Base-by-base conservation (phyloP, 1,140 invertebrate species). In the Atta cephalotes region DNA sequence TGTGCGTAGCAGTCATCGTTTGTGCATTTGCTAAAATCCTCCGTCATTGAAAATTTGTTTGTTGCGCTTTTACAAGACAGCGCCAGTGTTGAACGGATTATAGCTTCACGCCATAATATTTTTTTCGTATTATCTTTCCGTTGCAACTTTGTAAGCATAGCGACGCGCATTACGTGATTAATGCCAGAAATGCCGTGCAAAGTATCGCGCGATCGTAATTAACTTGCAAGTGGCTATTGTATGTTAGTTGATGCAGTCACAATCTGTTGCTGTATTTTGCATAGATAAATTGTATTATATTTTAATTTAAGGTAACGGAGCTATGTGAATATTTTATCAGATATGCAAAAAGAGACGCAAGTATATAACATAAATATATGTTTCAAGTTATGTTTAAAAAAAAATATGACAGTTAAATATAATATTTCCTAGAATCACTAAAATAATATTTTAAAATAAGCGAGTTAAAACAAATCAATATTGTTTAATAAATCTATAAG, bases 61-160 rank as follows among this genome's bases (percentile, higher is more conserved):
- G 65, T 68, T 45, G n/a, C 4, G 35, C n/a, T 45, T 68, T 68
- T 68, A 68, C 65, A 45, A 68, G 35, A 68, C 31, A 45, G 35
- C 65, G 63, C 0, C 18, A 66, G n/a, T 68, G 65, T 45, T 68
- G 65, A 68, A 68, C 35, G 3, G 65, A 66, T 66, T 66, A 18
- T 66, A 66, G 31, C 18, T 66, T 12, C 9, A 18, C 21, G 18
- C 9, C 31, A 66, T 66, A 66, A 66, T 66, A 66, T 18, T 66
- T 66, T 66, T 66, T 39, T 66, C 65, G 9, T 39, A 66, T 39
- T 66, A 66, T 35, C 65, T 18, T 39, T 35, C 31, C 65, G 31
- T 66, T 16, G 9, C 31, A 39, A 66, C 65, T 18, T 66, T 16
- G 9, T 18, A 39, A 66, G 18, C 18, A 45, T 9, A 45, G 39